Evolutionary conservation across 1,140 invertebrate genomes (phyloP), one percentile per base, ranked within the genome.

Genomic region (Meloidogyne hapla): DNA sequence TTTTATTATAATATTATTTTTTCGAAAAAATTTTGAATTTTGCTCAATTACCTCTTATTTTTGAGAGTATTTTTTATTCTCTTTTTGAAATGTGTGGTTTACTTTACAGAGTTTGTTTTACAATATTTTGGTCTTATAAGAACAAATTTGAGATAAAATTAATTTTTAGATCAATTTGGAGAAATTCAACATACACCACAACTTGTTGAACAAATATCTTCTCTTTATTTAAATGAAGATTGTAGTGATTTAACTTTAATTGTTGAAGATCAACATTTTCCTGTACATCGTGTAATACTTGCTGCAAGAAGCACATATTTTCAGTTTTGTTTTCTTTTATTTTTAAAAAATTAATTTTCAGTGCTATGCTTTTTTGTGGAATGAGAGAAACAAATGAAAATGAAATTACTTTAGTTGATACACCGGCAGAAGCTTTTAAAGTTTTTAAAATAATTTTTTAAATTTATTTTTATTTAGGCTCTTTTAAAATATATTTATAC

Each of bases 401-500:
- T 42, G 93, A 95, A 90, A 93, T 99, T 75, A 91, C 92, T 82
- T 86, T 98, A 21, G 91, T 92, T 86, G 93, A 92, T 80, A 91
- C 94, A 38, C 93, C 93, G n/a, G 88, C 95, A 25, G 90, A 91
- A 76, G 93, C 94, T 23, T 98, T 99, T 84, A 94, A 94, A 88
- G 91, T 91, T 12, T 28, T 56, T 56, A 6, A n/a, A n/a, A n/a
- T n/a, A n/a, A 15, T 18, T 18, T 26, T 28, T 15, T 73, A 12
- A 15, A n/a, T 4, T 3, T 23, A 56, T 72, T 23, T 28, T n/a
- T 10, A 1, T 6, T 73, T 73, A 73, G 70, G 48, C 23, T 67
- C 89, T 99, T 0, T 89, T 98, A 0, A 92, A 93, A 84, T 99
- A 99, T 89, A 94, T 99, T 67, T 99, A 99, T 87, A 95, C 93